Conservation (phyloP, 2,888 invertebrate species). For the Drosophila borborema region DNA sequence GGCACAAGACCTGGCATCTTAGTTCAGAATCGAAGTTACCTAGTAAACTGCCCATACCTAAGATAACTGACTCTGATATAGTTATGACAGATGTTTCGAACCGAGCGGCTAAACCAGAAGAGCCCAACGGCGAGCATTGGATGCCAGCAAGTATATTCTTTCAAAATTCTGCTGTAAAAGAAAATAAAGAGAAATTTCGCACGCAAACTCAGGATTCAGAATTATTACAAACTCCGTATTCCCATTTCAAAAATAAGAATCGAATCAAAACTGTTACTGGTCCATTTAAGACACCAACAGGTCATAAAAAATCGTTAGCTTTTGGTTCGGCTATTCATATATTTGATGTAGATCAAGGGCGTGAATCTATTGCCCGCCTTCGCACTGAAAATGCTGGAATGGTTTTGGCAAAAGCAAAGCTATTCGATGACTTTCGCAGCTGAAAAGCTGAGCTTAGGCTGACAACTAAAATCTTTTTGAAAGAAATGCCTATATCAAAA, state of each 20-base stretch:
- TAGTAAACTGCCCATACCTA: background rate
- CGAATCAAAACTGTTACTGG: background rate
- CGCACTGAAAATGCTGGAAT: conserved; percentile 92
- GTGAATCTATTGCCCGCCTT: conserved; percentile 88
- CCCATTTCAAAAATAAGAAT: conserved; percentile 3
- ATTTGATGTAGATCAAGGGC: conserved; percentile 10
- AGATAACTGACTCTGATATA: background rate
- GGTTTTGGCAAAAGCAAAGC: conserved; percentile 88
- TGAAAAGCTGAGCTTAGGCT: background rate
- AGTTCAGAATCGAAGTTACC: background rate
- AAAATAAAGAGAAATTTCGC: background rate
- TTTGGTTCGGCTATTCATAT: conserved; percentile 5
- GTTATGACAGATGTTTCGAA: background rate
- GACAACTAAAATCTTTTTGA: background rate
- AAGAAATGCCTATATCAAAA: background rate
- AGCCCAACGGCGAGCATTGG: conserved; percentile 1
- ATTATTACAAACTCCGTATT: background rate
- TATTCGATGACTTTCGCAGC: conserved; percentile 9
- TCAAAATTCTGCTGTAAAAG: background rate
- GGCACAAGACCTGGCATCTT: conserved; percentile 9
- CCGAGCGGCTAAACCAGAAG: background rate
- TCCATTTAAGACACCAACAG: background rate
- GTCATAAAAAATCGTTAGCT: background rate
- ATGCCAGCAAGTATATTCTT: conserved; percentile 3
- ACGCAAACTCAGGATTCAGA: background rate